Evolutionary conservation across 30 jellyfish, hydroid and myxozoan species (phyloP).

Genomic region (Aurelia aurita): DNA sequence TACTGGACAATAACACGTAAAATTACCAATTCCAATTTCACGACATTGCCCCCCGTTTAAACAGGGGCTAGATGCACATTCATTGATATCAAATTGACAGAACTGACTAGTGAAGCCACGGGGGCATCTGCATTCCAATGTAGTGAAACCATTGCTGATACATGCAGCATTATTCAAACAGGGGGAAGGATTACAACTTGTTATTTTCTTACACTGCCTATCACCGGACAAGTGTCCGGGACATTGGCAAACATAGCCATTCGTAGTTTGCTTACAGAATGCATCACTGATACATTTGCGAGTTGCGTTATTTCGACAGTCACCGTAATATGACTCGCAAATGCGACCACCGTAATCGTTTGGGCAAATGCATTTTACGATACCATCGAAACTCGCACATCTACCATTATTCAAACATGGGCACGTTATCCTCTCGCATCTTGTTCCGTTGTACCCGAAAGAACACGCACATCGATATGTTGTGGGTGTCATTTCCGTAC

Average conservation of each 20-base stretch:
- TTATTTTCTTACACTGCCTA: constrained; percentile 47
- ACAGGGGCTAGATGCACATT: constrained; percentile 79
- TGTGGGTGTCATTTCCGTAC: constrained; percentile 34
- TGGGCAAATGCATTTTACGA: constrained; percentile 62
- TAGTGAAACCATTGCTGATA: background rate
- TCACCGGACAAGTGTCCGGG: constrained; percentile 83
- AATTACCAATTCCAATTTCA: constrained; percentile 45
- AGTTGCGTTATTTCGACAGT: constrained; percentile 75
- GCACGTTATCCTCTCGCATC: constrained; percentile 66
- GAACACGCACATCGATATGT: constrained; percentile 64
- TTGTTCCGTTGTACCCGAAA: constrained; percentile 73
- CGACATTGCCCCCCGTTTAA: constrained; percentile 76
- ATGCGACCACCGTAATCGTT: constrained; percentile 68
- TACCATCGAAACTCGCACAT: constrained; percentile 37
- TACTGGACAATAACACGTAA: constrained; percentile 63
- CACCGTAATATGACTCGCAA: constrained; percentile 78
- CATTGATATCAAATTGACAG: constrained; percentile 76
- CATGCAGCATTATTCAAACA: constrained; percentile 77
- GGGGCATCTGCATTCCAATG: constrained; percentile 66
- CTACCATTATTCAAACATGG: constrained; percentile 81
- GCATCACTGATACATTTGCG: constrained; percentile 44
- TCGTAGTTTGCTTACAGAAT: constrained; percentile 47
- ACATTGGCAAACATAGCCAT: constrained; percentile 84
- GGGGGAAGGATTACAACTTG: constrained; percentile 68
- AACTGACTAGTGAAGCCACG: constrained; percentile 88